Evolutionary conservation across 2,888 invertebrate species (phyloP).

Genomic region (Spatulosminthurus flaviceps): DNA sequence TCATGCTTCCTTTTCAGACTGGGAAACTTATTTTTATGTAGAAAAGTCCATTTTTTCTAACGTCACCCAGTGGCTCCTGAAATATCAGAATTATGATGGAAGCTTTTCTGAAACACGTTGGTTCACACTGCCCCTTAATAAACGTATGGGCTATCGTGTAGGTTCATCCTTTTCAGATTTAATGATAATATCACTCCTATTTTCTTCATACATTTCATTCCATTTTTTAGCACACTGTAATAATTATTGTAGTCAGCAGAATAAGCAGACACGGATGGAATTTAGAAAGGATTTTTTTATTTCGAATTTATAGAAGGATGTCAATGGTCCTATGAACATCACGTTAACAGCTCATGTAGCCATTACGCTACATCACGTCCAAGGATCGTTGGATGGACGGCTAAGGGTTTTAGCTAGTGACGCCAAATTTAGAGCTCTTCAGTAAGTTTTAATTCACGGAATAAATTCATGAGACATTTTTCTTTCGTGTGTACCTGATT

Average conservation of each 20-base stretch:
- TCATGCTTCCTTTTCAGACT: conserved; percentile 69
- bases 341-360: conserved; percentile 70
- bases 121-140: conserved; percentile 62
- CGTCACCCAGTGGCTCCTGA: conserved; percentile 65
- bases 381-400: conserved; percentile 65
- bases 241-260: too few relatives aligned
- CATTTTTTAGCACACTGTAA: too few relatives aligned
- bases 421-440: conserved; percentile 65
- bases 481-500: too few relatives aligned
- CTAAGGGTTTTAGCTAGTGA: conserved; percentile 64
- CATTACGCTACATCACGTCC: conserved; percentile 67
- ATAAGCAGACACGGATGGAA: too few relatives aligned
- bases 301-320: conserved; percentile 33
- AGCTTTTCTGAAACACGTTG: conserved; percentile 63
- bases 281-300: too few relatives aligned
- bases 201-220: too few relatives aligned
- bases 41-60: conserved; percentile 67
- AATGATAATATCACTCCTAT: neutral
- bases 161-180: conserved; percentile 28
- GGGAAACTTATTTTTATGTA: conserved; percentile 70
- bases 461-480: neutral
- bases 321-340: conserved; percentile 64
- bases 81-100: conserved; percentile 65
- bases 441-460: conserved; percentile 50
- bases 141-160: conserved; percentile 63